Conservation (phyloP, 2,888 invertebrate species). For the Hedya salicella region DNA sequence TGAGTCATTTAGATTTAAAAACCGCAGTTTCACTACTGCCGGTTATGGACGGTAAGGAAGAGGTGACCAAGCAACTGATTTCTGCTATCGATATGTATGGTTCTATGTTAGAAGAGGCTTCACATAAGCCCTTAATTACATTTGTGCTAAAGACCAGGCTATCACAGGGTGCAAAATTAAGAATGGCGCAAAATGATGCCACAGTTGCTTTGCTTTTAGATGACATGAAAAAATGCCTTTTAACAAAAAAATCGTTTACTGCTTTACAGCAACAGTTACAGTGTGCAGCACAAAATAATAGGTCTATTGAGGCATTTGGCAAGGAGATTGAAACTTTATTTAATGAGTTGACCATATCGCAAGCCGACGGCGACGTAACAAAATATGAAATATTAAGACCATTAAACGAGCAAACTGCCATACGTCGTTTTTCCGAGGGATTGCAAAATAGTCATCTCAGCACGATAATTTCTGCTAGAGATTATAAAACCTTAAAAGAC, state of each 20-base stretch:
- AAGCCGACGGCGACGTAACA: constrained; percentile 37
- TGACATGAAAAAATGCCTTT: constrained; percentile 20
- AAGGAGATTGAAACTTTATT: constrained; percentile 40
- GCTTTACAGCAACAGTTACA: too few relatives aligned
- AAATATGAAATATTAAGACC: constrained; percentile 33
- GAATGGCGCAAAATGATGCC: constrained; percentile 23
- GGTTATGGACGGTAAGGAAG: constrained; percentile 37
- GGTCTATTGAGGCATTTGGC: constrained; percentile 38
- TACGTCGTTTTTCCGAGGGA: too few relatives aligned
- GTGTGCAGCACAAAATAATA: background rate
- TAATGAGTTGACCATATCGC: constrained; percentile 43
- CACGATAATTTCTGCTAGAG: too few relatives aligned
- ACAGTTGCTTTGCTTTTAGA: constrained; percentile 28
- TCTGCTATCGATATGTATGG: constrained; percentile 39
- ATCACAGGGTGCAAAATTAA: constrained; percentile 28
- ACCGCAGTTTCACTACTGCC: constrained; percentile 42
- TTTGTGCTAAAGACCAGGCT: constrained; percentile 46
- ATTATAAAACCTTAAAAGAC: too few relatives aligned
- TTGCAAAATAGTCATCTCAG: too few relatives aligned
- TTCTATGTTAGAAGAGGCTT: constrained; percentile 24
- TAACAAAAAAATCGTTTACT: too few relatives aligned
- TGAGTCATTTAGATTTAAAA: constrained; percentile 43
- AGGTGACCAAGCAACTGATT: constrained; percentile 35
- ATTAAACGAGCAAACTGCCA: constrained; percentile 20
- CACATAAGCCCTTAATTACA: constrained; percentile 35